Conservation (phyloP, 2,113 vertebrate species). For the Malurus alboscapulatus region DNA sequence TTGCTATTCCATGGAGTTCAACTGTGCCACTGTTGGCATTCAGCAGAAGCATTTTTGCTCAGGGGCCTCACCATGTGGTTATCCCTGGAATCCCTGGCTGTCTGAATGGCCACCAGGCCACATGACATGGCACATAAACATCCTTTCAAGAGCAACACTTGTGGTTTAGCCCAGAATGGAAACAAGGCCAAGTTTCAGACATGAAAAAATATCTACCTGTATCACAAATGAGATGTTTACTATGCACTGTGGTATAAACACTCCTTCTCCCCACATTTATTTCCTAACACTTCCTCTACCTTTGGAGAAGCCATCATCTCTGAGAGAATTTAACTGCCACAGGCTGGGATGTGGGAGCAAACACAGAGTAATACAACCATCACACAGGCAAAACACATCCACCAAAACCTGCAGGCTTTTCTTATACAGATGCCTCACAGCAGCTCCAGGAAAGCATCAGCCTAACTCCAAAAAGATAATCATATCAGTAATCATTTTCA, state of each 20-base stretch:
- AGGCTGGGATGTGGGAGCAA: not conserved
- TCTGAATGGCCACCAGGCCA: not conserved
- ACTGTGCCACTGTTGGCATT: not conserved
- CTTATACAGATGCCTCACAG: not conserved
- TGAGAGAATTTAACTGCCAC: not conserved
- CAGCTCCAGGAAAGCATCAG: not conserved
- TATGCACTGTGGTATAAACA: not conserved
- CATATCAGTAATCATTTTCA: not conserved
- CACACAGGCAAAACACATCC: not conserved
- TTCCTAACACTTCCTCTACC: not conserved
- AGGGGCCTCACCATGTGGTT: not conserved
- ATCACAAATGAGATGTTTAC: not conserved
- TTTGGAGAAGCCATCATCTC: not conserved
- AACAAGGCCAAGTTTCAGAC: not conserved
- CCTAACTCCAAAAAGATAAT: not conserved
- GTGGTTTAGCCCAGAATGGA: not conserved
- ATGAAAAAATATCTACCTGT: constrained; percentile 10
- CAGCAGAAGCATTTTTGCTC: not conserved
- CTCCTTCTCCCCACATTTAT: not conserved
- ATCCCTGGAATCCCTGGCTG: not conserved
- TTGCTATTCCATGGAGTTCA: not conserved
- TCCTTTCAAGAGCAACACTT: not conserved
- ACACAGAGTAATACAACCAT: not conserved
- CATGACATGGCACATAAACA: not conserved
- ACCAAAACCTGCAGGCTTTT: not conserved